phyloP scores from a whole-genome alignment of 1,140 invertebrate genomes.

The Megalonaias nervosa region DNA sequence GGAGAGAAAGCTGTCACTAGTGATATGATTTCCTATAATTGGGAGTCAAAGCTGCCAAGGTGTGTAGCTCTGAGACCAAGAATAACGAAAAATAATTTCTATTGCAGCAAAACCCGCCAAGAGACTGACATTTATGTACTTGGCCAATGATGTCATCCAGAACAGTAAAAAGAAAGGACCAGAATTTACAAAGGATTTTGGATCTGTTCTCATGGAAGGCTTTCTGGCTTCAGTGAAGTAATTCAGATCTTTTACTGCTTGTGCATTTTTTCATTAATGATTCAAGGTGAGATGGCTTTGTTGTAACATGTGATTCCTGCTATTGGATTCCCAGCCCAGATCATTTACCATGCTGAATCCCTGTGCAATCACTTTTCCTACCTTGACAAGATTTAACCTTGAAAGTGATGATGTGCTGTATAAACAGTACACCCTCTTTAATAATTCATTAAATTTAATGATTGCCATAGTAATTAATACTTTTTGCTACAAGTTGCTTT shows the following conservation, averaged over 20 bases:
- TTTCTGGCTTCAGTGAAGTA: conserved; percentile 63
- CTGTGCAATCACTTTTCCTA: too few relatives aligned
- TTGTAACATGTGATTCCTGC: too few relatives aligned
- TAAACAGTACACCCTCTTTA: too few relatives aligned
- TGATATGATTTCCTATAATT: neutral
- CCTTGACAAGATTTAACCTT: too few relatives aligned
- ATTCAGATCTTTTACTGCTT: conserved; percentile 6
- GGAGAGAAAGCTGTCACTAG: conserved; percentile 3
- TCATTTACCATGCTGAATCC: too few relatives aligned
- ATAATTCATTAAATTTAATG: too few relatives aligned
- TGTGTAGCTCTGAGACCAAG: neutral
- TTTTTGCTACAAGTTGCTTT: too few relatives aligned
- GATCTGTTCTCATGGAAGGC: conserved; percentile 67
- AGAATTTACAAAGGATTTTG: conserved; percentile 86
- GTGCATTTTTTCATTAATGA: neutral
- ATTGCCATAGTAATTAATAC: too few relatives aligned
- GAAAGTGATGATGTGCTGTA: too few relatives aligned
- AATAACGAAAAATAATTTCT: conserved; percentile 16
- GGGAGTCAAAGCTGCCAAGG: neutral
- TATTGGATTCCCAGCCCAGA: too few relatives aligned
- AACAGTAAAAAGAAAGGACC: conserved; percentile 98
- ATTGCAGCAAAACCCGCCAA: conserved; percentile 86
- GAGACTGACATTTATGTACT: conserved; percentile 95
- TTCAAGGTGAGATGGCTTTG: too few relatives aligned
- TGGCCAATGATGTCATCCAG: conserved; percentile 99